Percentiles rank a stretch among this genome's conserved stretches.
These are phyloP conservation scores for Nibea coibor DNA, from an alignment of 2,113 vertebrate species.

Conservation along the genomic window DNA sequence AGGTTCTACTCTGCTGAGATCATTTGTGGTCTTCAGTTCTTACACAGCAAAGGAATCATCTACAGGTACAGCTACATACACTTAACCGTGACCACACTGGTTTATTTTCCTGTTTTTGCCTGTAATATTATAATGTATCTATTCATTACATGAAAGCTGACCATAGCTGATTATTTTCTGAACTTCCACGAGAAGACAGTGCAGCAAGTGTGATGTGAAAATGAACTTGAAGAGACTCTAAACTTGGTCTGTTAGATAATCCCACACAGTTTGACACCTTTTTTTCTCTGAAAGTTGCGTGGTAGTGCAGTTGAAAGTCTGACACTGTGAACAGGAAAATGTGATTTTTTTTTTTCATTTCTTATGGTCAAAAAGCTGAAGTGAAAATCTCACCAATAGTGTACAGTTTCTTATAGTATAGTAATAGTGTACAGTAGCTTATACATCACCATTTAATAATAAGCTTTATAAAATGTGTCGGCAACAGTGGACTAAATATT, in stretches of 20 bases:
- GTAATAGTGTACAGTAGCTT: background rate
- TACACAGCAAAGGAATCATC: slow-evolving; percentile 96
- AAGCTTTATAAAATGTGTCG: background rate
- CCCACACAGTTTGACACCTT: slow-evolving; percentile 42
- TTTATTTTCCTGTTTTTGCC: background rate
- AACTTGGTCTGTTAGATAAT: slow-evolving; percentile 51
- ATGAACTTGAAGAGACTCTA: slow-evolving; percentile 25
- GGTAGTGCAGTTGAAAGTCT: background rate
- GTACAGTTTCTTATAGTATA: background rate
- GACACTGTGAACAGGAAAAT: background rate
- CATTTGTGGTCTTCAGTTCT: slow-evolving; percentile 94
- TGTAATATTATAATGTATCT: background rate
- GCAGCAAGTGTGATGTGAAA: slow-evolving; percentile 27
- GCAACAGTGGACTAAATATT: background rate
- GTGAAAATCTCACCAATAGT: background rate
- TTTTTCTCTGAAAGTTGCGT: slow-evolving; percentile 8
- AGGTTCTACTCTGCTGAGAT: slow-evolving; percentile 98
- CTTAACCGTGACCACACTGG: background rate
- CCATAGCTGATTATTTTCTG: background rate
- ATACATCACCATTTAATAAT: background rate
- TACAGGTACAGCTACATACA: slow-evolving; percentile 87
- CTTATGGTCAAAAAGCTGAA: background rate
- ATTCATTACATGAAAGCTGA: slow-evolving; percentile 3
- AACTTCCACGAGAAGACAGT: background rate
- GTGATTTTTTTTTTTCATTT: background rate